phyloP scores from a whole-genome alignment of 2,113 vertebrate genomes.

The Tragelaphus buxtoni region DNA sequence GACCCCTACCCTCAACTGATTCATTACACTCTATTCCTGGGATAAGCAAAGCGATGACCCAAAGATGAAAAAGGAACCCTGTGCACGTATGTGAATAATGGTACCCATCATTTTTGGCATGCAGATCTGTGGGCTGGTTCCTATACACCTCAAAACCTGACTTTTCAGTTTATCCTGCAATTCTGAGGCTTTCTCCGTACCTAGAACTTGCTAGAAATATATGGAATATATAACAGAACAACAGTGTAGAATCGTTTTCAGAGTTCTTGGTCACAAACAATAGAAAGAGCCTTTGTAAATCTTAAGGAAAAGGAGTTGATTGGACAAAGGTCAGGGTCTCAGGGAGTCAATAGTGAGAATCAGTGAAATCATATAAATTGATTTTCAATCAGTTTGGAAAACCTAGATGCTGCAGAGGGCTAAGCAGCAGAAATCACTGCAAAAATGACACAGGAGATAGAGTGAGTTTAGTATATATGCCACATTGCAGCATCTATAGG shows the following conservation, averaged over 20 bases:
- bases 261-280: neutral
- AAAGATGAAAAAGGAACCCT: neutral
- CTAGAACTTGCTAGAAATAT: neutral
- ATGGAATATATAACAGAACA: neutral
- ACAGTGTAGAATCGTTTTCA: neutral
- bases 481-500: neutral
- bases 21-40: neutral
- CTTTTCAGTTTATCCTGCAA: neutral
- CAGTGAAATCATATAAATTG: neutral
- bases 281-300: neutral
- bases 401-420: neutral
- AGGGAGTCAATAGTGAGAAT: neutral
- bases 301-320: neutral
- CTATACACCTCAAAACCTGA: neutral
- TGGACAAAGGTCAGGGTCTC: neutral
- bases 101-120: neutral
- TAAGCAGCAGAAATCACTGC: neutral
- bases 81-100: neutral
- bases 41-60: neutral
- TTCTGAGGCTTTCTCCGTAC: neutral
- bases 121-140: neutral
- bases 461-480: neutral
- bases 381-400: neutral
- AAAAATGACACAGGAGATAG: neutral
- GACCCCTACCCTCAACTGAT: neutral